These are phyloP conservation scores for Echeneis naucrates DNA, from an alignment of 2,797 vertebrate species.

Conservation along the genomic window DNA sequence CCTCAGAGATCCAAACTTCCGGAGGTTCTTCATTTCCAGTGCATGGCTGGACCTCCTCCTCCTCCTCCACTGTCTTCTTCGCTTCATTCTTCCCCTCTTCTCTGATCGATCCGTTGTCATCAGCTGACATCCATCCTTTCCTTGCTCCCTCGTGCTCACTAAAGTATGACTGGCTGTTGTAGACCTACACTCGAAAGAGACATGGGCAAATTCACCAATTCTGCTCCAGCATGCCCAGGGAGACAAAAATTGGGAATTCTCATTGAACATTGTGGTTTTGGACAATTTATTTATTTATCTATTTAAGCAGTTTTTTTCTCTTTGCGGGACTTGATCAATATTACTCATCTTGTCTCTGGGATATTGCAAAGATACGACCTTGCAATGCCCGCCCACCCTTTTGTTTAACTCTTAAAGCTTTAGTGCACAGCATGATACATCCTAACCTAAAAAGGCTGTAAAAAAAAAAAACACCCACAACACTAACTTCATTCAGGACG, in stretches of 20 bases:
- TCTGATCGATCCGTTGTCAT: slow-evolving; percentile 72
- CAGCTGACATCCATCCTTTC: slow-evolving; percentile 81
- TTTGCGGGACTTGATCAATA: background rate
- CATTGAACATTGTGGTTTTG: slow-evolving; percentile 67
- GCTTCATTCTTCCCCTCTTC: slow-evolving; percentile 66
- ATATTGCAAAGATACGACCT: background rate
- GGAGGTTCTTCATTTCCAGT: slow-evolving; percentile 85
- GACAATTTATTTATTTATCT: slow-evolving; percentile 25
- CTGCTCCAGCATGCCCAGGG: slow-evolving; percentile 79
- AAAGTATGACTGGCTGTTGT: slow-evolving; percentile 80
- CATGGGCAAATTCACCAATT: slow-evolving; percentile 83
- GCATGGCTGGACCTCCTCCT: slow-evolving; percentile 64
- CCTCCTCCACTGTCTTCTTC: slow-evolving; percentile 13
- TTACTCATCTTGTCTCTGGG: background rate
- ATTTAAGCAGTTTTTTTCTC: slow-evolving; percentile 20
- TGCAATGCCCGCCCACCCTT: background rate
- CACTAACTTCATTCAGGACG: background rate
- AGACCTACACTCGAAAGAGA: slow-evolving; percentile 87
- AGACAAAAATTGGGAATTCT: slow-evolving; percentile 80
- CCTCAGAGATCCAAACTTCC: slow-evolving; percentile 89
- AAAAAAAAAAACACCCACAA: background rate
- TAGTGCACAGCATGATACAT: background rate
- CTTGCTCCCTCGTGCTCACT: slow-evolving; percentile 83
- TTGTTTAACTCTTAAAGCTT: background rate
- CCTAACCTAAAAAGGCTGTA: background rate